Conservation (phyloP, 1,140 invertebrate species). For the Physella acuta region DNA sequence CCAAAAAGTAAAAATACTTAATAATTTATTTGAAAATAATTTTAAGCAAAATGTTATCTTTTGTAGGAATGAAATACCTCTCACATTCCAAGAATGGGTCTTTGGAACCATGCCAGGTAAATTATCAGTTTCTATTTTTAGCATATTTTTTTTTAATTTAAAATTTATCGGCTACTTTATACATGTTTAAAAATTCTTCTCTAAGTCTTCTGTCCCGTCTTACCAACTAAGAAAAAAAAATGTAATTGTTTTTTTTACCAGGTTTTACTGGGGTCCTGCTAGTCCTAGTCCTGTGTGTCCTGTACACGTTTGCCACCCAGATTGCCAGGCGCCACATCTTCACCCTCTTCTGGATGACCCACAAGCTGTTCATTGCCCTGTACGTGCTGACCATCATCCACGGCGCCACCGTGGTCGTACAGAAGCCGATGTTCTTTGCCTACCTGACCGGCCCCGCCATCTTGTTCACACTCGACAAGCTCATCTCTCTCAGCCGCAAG, state of each 20-base stretch:
- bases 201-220: too few relatives aligned
- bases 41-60: background rate
- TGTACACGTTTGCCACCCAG: slow-evolving; percentile 96
- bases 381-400: slow-evolving; percentile 91
- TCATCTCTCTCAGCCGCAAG: slow-evolving; percentile 72
- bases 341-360: slow-evolving; percentile 87
- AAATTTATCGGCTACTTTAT: background rate
- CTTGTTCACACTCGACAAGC: slow-evolving; percentile 87
- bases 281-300: slow-evolving; percentile 86
- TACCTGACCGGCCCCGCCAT: slow-evolving; percentile 93
- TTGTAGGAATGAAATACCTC: slow-evolving; percentile 46
- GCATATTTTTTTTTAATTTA: background rate
- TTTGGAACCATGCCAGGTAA: slow-evolving; percentile 91
- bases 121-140: background rate
- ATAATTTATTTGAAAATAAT: too few relatives aligned
- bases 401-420: slow-evolving; percentile 85
- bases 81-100: slow-evolving; percentile 90
- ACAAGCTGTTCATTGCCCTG: slow-evolving; percentile 86
- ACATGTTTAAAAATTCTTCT: background rate
- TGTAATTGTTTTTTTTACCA: slow-evolving; percentile 53
- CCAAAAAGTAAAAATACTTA: too few relatives aligned
- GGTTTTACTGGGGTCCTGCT: slow-evolving; percentile 92
- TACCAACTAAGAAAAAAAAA: too few relatives aligned
- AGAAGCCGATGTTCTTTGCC: slow-evolving; percentile 84
- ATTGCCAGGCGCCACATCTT: slow-evolving; percentile 81